A percentile compares a stretch with the other conserved stretches of the same genome.
Evolutionary conservation across 1,140 invertebrate genomes (phyloP).

Genomic region (Chymomyza costata): DNA sequence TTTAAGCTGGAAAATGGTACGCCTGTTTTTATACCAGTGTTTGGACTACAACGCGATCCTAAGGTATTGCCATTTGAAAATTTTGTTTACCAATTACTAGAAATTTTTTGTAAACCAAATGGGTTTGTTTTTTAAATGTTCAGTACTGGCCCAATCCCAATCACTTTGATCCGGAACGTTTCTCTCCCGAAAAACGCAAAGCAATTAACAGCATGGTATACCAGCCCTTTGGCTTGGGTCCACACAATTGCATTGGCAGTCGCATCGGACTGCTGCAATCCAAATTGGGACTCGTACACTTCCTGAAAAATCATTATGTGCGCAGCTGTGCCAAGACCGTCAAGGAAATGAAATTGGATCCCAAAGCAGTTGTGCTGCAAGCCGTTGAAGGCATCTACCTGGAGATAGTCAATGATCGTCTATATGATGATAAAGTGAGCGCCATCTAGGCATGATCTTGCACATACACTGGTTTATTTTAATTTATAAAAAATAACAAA

Average conservation of each 20-base stretch:
- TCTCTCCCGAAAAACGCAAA: conserved; percentile 76
- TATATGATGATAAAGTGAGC: conserved; percentile 42
- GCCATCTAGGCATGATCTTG: too few species aligned
- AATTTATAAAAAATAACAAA: too few species aligned
- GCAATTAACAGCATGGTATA: conserved; percentile 77
- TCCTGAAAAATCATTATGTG: conserved; percentile 59
- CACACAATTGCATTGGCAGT: conserved; percentile 85
- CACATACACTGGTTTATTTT: too few species aligned
- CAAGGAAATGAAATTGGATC: conserved; percentile 47
- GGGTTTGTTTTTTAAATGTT: conserved; percentile 77
- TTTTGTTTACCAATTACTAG: too few species aligned
- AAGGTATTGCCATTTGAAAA: conserved; percentile 35
- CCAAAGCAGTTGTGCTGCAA: conserved; percentile 51
- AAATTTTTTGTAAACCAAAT: conserved; percentile 58
- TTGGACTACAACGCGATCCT: conserved; percentile 59
- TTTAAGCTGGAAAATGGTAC: conserved; percentile 48
- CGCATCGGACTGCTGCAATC: conserved; percentile 61
- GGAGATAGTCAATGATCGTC: conserved; percentile 52
- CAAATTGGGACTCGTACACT: conserved; percentile 60
- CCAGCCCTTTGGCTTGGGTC: conserved; percentile 87
- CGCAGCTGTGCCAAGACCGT: conserved; percentile 30
- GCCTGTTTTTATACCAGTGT: conserved; percentile 56
- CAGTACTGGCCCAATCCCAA: conserved; percentile 82
- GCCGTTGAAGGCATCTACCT: conserved; percentile 35
- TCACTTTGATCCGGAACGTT: conserved; percentile 81